These are phyloP conservation scores for Emydocephalus ijimae DNA, from an alignment of 2,113 vertebrate genomes.

Conservation along the genomic window DNA sequence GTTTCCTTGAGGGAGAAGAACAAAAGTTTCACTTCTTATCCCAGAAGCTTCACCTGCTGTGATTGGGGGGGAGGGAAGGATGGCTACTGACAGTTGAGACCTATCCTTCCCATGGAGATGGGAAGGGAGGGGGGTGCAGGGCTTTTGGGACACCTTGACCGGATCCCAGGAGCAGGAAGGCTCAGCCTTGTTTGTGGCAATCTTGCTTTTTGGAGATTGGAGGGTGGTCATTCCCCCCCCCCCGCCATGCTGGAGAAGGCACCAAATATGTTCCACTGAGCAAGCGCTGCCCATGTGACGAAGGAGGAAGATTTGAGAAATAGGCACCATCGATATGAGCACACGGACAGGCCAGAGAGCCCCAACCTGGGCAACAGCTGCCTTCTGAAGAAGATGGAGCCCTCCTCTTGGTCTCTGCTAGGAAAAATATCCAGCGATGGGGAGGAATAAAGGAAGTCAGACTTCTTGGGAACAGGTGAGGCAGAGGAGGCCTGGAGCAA, in stretches of 20 bases:
- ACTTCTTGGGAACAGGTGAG: slow-evolving; percentile 12
- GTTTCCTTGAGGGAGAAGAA: not conserved
- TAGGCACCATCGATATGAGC: slow-evolving; percentile 47
- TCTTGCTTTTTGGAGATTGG: not conserved
- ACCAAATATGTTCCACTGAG: slow-evolving; percentile 33
- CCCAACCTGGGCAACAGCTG: slow-evolving; percentile 42
- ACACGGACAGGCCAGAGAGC: slow-evolving; percentile 52
- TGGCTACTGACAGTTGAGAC: not conserved
- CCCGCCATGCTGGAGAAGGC: slow-evolving; percentile 22
- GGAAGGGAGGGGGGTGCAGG: not conserved
- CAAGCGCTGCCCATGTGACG: slow-evolving; percentile 50
- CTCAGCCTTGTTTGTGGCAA: not conserved
- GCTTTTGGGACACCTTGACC: not conserved
- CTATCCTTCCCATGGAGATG: not conserved
- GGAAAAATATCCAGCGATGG: slow-evolving; percentile 21
- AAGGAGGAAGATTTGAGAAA: slow-evolving; percentile 60
- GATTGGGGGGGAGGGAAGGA: too few species aligned
- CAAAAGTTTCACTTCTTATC: not conserved
- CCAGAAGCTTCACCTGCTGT: too few species aligned
- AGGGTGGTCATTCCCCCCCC: not conserved
- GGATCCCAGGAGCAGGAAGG: not conserved
- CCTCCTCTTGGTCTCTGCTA: slow-evolving; percentile 19
- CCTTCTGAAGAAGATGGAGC: slow-evolving; percentile 36
- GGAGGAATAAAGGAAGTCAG: slow-evolving; percentile 43
- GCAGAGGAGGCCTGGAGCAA: not conserved